Evolutionary conservation across 1,140 invertebrate species (phyloP).

Genomic region (Macrotrachela quadricornifera): DNA sequence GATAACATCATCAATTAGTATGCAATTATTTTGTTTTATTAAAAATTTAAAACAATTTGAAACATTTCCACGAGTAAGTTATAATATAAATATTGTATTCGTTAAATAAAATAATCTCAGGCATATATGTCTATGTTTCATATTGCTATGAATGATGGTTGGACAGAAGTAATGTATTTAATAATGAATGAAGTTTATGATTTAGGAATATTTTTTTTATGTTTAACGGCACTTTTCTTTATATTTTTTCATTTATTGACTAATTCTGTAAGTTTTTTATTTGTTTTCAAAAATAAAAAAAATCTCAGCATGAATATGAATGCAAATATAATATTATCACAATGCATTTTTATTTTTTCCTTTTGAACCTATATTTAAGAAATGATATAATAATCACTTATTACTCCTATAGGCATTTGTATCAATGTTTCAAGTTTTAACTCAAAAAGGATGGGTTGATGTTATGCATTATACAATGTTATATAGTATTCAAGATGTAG

Average conservation of each 20-base stretch:
- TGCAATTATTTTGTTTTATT: slow-evolving; percentile 87
- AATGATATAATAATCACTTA: no score
- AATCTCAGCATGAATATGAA: neutral
- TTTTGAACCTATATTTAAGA: no score
- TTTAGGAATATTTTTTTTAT: slow-evolving; percentile 7
- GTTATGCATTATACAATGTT: slow-evolving; percentile 56
- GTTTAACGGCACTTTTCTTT: slow-evolving; percentile 20
- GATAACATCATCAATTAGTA: slow-evolving; percentile 92
- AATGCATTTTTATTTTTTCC: no score
- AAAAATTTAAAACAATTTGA: slow-evolving; percentile 82
- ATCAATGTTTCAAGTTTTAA: slow-evolving; percentile 29
- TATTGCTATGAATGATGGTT: slow-evolving; percentile 96
- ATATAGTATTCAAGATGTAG: slow-evolving; percentile 53
- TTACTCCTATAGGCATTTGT: slow-evolving; percentile 9
- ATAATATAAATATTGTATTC: neutral
- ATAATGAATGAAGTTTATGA: slow-evolving; percentile 50
- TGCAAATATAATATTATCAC: no score
- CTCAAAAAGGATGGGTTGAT: slow-evolving; percentile 41
- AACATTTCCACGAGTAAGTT: slow-evolving; percentile 73
- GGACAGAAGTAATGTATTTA: slow-evolving; percentile 53
- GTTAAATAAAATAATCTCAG: slow-evolving; percentile 29
- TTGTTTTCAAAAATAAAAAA: no score
- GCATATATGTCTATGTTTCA: slow-evolving; percentile 99
- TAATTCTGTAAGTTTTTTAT: slow-evolving; percentile 22
- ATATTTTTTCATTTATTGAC: slow-evolving; percentile 23